phyloP scores from a whole-genome alignment of 1,140 invertebrate species.

The Papilio helenus region DNA sequence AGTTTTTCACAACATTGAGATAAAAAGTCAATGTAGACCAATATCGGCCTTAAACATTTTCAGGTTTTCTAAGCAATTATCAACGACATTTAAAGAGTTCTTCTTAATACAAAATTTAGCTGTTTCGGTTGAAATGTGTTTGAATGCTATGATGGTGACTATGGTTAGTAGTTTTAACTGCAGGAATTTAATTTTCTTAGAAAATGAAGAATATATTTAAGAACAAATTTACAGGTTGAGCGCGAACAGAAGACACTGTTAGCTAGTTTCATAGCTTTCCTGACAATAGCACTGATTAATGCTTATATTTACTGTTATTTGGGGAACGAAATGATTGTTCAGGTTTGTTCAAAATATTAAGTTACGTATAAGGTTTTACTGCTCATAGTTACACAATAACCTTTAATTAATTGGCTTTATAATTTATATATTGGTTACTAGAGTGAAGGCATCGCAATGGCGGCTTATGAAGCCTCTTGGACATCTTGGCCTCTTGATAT shows the following conservation, averaged over 20 bases:
- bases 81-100: conserved; percentile 67
- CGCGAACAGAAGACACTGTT: conserved; percentile 62
- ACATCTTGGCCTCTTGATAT: conserved; percentile 67
- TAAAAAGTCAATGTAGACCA: too few relatives aligned
- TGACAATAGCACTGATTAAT: conserved; percentile 62
- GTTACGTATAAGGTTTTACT: background rate
- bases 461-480: conserved; percentile 69
- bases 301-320: conserved; percentile 73
- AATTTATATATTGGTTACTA: conserved; percentile 39
- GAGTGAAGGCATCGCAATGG: conserved; percentile 68
- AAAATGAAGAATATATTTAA: conserved; percentile 12
- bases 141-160: conserved; percentile 69
- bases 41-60: conserved; percentile 28
- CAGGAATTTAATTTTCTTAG: background rate
- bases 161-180: conserved; percentile 53
- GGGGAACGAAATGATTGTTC: conserved; percentile 66
- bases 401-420: background rate
- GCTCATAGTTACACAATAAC: background rate
- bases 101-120: conserved; percentile 73
- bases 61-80: conserved; percentile 65
- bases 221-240: conserved; percentile 54
- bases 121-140: conserved; percentile 69
- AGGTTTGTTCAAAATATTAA: conserved; percentile 54
- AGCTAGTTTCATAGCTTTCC: conserved; percentile 61
- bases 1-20: too few relatives aligned